Conservation (phyloP, 2,888 invertebrate species). For the Zonitis immaculata region DNA sequence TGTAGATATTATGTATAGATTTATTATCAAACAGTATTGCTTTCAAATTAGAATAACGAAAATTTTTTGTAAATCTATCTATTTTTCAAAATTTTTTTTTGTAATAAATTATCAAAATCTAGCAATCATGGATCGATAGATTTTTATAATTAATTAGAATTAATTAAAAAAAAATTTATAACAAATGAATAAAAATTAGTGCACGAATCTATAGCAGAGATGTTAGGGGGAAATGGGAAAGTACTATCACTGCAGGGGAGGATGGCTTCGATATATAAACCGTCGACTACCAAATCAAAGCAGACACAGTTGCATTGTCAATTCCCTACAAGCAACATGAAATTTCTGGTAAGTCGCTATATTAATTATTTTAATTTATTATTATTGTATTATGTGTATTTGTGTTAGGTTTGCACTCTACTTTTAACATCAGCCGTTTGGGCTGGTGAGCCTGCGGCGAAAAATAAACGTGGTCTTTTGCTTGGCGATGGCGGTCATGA, state of each 20-base stretch:
- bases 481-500: constrained; percentile 27
- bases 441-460: constrained; percentile 26
- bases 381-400: no score
- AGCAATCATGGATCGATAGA: no score
- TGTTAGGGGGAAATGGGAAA: constrained; percentile 34
- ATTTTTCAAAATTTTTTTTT: no score
- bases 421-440: constrained; percentile 30
- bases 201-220: constrained; percentile 7
- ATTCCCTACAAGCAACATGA: constrained; percentile 31
- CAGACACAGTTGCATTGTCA: constrained; percentile 33
- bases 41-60: neutral
- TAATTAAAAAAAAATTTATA: neutral
- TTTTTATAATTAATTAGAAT: no score
- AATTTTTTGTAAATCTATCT: no score
- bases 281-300: constrained; percentile 27
- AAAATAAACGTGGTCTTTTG: constrained; percentile 33
- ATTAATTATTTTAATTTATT: neutral
- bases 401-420: constrained; percentile 34
- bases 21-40: neutral
- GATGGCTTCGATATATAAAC: constrained; percentile 33
- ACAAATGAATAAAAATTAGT: constrained; percentile 13
- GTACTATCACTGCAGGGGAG: constrained; percentile 38
- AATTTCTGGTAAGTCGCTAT: constrained; percentile 33
- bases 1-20: neutral
- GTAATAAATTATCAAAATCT: no score